These are phyloP conservation scores for Diarsia rubi DNA, from an alignment of 2,888 invertebrate species.

Conservation along the genomic window DNA sequence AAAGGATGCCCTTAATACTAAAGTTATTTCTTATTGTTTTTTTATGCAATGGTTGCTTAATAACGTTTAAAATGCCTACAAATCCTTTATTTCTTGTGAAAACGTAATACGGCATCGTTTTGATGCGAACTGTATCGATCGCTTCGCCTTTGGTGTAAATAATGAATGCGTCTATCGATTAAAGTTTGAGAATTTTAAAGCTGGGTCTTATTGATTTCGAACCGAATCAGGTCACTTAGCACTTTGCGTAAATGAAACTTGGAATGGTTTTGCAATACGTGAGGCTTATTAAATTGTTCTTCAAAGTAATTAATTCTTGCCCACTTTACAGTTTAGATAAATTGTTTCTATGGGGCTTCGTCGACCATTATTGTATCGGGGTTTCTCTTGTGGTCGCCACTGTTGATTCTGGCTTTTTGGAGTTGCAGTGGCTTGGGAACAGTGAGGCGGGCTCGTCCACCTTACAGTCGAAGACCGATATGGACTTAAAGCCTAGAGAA, in stretches of 20 bases:
- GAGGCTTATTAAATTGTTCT: not conserved
- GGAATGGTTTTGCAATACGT: not conserved
- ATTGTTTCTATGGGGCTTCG: too few relatives aligned
- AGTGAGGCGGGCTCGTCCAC: not conserved
- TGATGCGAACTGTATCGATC: not conserved
- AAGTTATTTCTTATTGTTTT: slow-evolving; percentile 35
- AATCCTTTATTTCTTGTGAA: slow-evolving; percentile 24
- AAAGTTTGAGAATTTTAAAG: not conserved
- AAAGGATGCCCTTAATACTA: slow-evolving; percentile 50
- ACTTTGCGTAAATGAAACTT: not conserved
- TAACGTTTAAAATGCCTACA: not conserved
- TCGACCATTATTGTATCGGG: too few relatives aligned
- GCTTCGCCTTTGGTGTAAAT: not conserved
- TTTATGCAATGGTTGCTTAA: slow-evolving; percentile 31
- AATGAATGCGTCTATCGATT: not conserved
- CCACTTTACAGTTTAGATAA: not conserved
- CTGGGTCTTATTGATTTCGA: slow-evolving; percentile 17
- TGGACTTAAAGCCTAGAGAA: not conserved
- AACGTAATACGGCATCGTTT: not conserved
- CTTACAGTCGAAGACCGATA: not conserved
- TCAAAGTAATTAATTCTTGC: not conserved
- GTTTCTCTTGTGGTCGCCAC: too few relatives aligned
- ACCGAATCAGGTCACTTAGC: not conserved
- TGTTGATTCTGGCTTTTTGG: too few relatives aligned
- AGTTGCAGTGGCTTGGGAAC: too few relatives aligned